Conservation (phyloP, 2,797 vertebrate genomes). For the Tragopan temminckii region DNA sequence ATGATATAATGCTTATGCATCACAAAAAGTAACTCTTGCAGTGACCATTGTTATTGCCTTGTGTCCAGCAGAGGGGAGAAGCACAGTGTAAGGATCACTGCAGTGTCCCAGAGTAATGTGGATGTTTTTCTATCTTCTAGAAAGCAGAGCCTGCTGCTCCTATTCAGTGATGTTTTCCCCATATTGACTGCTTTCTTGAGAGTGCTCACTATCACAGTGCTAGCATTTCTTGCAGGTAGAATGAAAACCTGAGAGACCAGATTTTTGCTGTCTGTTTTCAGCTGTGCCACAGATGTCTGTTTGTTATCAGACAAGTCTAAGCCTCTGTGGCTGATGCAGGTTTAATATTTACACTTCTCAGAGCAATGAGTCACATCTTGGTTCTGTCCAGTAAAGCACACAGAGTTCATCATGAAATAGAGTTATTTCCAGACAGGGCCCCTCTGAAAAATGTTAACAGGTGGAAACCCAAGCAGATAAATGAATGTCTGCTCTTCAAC, state of each 20-base stretch:
- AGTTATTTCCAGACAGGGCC: slow-evolving; percentile 57
- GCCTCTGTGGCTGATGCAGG: background rate
- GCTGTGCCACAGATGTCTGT: background rate
- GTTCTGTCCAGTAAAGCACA: slow-evolving; percentile 26
- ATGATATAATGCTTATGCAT: background rate
- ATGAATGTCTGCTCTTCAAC: slow-evolving; percentile 55
- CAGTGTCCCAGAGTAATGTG: background rate
- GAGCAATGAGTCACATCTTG: slow-evolving; percentile 37
- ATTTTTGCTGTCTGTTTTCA: background rate
- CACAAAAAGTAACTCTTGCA: background rate
- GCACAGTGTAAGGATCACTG: background rate
- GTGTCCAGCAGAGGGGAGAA: background rate
- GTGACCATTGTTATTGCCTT: background rate
- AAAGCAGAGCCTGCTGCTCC: background rate
- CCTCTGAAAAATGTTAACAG: slow-evolving; percentile 71
- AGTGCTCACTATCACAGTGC: background rate
- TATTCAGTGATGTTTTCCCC: background rate
- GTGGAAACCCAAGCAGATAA: slow-evolving; percentile 66
- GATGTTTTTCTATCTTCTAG: background rate
- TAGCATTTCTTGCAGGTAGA: background rate
- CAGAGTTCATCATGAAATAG: slow-evolving; percentile 31
- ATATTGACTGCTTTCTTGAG: background rate
- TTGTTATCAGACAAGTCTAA: background rate
- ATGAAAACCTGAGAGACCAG: background rate
- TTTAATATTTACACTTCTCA: slow-evolving; percentile 28